These are phyloP conservation scores for Yasuhikotakia modesta DNA, from an alignment of 2,797 vertebrate species.

Conservation along the genomic window DNA sequence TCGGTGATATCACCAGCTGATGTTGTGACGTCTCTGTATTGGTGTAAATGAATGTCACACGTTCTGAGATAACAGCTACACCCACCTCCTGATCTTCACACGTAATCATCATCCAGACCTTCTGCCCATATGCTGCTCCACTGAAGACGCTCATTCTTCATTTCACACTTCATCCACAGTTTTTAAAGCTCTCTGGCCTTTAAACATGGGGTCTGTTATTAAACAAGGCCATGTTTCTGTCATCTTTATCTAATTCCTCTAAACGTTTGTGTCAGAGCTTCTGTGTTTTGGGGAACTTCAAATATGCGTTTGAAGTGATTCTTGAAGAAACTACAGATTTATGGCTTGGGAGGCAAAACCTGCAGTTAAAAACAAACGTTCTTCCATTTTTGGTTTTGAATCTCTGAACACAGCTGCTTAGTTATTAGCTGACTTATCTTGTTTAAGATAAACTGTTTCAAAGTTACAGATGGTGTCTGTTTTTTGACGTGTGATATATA, in stretches of 20 bases:
- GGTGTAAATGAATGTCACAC: constrained; percentile 72
- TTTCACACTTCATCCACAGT: constrained; percentile 58
- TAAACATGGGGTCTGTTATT: background rate
- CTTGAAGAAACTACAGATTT: background rate
- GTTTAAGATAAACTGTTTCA: too few relatives aligned
- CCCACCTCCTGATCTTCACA: constrained; percentile 57
- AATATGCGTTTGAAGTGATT: constrained; percentile 10
- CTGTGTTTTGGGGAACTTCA: background rate
- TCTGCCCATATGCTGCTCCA: constrained; percentile 55
- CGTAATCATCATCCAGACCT: constrained; percentile 60
- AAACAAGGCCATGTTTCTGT: too few relatives aligned
- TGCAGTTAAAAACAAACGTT: background rate
- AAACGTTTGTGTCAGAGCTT: background rate
- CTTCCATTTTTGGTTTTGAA: background rate
- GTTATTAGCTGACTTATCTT: too few relatives aligned
- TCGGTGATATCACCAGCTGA: too few relatives aligned
- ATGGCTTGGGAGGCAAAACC: background rate
- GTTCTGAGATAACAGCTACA: constrained; percentile 59
- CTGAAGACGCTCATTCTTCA: constrained; percentile 40
- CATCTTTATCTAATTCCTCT: background rate
- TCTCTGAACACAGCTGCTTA: background rate
- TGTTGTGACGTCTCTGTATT: constrained; percentile 22
- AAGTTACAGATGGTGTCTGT: background rate
- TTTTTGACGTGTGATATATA: background rate
- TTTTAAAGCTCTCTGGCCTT: constrained; percentile 40